phyloP scores from a whole-genome alignment of 2,888 invertebrate genomes.

The Dusona sp. region DNA sequence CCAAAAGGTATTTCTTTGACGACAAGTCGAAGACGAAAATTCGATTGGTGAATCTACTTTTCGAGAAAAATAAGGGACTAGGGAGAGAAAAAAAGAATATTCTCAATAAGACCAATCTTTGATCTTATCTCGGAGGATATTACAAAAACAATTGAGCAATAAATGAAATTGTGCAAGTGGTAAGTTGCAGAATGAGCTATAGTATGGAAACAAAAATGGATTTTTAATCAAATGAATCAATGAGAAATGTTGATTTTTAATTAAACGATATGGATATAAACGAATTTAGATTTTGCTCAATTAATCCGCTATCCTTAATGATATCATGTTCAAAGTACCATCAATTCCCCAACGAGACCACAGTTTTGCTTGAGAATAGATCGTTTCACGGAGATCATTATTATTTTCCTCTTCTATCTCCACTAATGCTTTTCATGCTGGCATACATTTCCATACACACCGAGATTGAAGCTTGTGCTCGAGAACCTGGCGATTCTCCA shows the following conservation, averaged over 20 bases:
- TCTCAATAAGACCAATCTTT: too few relatives aligned
- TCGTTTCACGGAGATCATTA: slow-evolving; percentile 59
- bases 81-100: neutral
- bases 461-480: slow-evolving; percentile 54
- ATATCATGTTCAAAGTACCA: neutral
- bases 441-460: slow-evolving; percentile 57
- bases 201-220: neutral
- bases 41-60: slow-evolving; percentile 10
- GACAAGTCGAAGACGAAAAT: slow-evolving; percentile 33
- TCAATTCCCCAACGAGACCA: slow-evolving; percentile 1
- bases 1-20: slow-evolving; percentile 64
- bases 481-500: slow-evolving; percentile 63
- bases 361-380: slow-evolving; percentile 49
- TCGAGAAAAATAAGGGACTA: neutral
- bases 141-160: too few relatives aligned
- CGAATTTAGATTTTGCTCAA: neutral
- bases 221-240: neutral
- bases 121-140: too few relatives aligned
- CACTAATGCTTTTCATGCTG: slow-evolving; percentile 48
- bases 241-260: neutral
- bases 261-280: neutral
- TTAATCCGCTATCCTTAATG: neutral
- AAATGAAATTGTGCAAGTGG: neutral
- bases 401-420: slow-evolving; percentile 60
- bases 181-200: neutral